Base-by-base conservation (phyloP, 2,888 invertebrate species). In the Rapana venosa region DNA sequence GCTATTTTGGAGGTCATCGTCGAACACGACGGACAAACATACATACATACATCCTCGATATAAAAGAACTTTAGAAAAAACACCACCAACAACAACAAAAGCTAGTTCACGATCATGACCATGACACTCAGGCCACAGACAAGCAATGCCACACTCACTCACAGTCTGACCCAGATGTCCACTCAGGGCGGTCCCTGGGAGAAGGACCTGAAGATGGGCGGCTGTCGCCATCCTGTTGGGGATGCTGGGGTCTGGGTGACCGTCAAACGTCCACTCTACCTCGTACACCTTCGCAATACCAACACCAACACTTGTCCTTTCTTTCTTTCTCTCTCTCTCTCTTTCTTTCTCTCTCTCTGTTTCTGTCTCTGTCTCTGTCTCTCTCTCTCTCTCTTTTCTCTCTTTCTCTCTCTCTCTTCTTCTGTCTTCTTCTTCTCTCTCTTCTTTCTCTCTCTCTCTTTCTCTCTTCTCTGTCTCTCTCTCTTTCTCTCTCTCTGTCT, bases 221-320 rank as follows among this genome's bases (percentile, higher is more conserved):
- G 26, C 47, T 6, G 32, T 8, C 30, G 47, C 0, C 32, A 47
- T 11, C 47, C 22, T 22, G 83, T 83, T 83, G 47, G 83, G 83
- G 47, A 83, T 83, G 47, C 26, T 88, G 47, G 79, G 58, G 35
- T 88, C 79, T 15, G 58, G 26, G 11, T n/a, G n/a, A 56, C 79
- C 56, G 77, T 77, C 79, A 79, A 58, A 36, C n/a, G 47, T 77
- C 77, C 88, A 74, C 66, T 61, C 61, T 5, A 83, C 83, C 36
- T 61, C 61, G 30, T 32, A 47, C 47, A 70, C 32, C 66, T 74
- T 5, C n/a, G 26, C 26, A 66, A 2, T 5, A 47, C 8, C 4
- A 47, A 47, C 47, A 47, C 47, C 4, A 47, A 47, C 47, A 2
- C 47, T 47, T 66, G 20, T 66, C 66, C 66, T 66, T 1, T 66